These are phyloP conservation scores for Popillia japonica DNA, from an alignment of 1,140 invertebrate genomes.

Conservation along the genomic window DNA sequence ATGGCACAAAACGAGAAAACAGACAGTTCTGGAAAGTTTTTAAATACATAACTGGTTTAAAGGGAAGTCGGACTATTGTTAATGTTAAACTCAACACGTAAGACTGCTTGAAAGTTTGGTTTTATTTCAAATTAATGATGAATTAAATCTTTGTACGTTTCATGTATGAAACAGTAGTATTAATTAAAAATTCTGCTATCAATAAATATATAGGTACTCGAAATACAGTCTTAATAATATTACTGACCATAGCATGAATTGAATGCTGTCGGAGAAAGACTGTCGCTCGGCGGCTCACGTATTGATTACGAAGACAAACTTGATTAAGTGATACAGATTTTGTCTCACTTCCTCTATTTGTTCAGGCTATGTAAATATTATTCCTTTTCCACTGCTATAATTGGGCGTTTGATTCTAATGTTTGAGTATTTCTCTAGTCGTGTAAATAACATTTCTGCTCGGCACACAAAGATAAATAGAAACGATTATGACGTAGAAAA, in stretches of 20 bases:
- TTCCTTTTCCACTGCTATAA: background rate
- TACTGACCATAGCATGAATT: too few relatives aligned
- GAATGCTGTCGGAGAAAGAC: background rate
- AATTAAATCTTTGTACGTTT: too few relatives aligned
- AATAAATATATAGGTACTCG: too few relatives aligned
- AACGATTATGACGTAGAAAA: background rate
- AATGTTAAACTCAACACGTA: background rate
- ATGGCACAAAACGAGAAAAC: background rate
- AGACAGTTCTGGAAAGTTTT: background rate
- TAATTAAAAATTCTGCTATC: too few relatives aligned
- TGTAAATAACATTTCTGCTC: background rate
- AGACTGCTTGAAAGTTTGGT: background rate
- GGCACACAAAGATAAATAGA: background rate
- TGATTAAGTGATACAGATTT: background rate
- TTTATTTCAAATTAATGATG: background rate
- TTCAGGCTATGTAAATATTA: constrained; percentile 30
- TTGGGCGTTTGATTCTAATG: background rate
- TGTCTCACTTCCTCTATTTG: background rate
- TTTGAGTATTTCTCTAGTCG: background rate
- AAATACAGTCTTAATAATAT: too few relatives aligned
- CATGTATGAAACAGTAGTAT: too few relatives aligned
- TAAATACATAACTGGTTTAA: background rate
- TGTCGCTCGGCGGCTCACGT: background rate
- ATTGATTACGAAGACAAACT: constrained; percentile 12
- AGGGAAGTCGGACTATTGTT: background rate